Base-by-base conservation (phyloP, 2,797 vertebrate genomes). In the Sebastes variabilis region DNA sequence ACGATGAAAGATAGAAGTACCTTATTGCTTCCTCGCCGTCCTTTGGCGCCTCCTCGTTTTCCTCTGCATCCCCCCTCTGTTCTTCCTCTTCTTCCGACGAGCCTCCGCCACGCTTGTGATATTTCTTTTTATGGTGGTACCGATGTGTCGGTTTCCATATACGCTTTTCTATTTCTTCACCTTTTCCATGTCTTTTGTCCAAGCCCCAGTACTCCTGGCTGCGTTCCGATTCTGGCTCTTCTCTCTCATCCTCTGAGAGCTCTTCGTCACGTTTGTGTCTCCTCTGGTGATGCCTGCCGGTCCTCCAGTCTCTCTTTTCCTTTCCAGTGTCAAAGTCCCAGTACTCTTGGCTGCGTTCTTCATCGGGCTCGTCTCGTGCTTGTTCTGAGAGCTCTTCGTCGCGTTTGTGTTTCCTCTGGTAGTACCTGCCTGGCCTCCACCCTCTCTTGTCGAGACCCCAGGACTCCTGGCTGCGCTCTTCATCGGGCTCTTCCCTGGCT, bases 361-460 rank as follows among this genome's bases (percentile, higher is more conserved):
- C 85, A 0, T 93, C 90, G 0, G 84, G 85, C 1, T 89, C 93
- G 25, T 95, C 95, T 1, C 86, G 79, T 6, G 75, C 82, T 29
- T 92, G 89, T 1, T 93, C 91, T 1, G 90, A 81, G 1, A 78
- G 75, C 10, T 91, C 95, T 32, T 94, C 93, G 0, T 80, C 82
- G 13, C 94, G 89, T 1, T 91, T 94, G 4, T 94, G 94, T 88
- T 95, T 88, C 90, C 93, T 5, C 30, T 94, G 93, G n/a, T 91
- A 89, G 62, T 82, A 90, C 5, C 91, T 84, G 6, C 94, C 84
- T 0, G 92, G 72, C 0, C 88, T 93, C 93, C 93, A 94, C 1
- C 81, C 18, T 1, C 88, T 88, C 34, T 87, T 94, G 0, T 86
- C 87, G 16, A 92, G 71, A 12, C 30, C 32, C 76, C 86, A 95